Evolutionary conservation across 2,888 invertebrate species (phyloP), one percentile per base, ranked within the genome.

Genomic region (Pollenia amentaria): DNA sequence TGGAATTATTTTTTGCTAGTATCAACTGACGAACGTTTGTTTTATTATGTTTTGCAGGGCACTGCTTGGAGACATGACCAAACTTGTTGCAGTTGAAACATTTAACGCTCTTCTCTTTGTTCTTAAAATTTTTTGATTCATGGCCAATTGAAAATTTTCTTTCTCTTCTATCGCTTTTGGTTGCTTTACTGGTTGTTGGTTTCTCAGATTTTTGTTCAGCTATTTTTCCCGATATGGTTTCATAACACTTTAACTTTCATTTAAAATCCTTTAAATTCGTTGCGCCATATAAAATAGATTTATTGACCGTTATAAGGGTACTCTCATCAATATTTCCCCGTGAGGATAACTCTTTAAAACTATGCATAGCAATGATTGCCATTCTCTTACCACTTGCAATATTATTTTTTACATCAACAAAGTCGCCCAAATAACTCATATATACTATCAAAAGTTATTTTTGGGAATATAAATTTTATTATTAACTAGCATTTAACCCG

Each of bases 301-400:
- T 87, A 12, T 88, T 87, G 3, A 62, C 16, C 21, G 57, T 40
- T 2, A 78, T 92, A 3, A 92, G 57, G 11, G 89, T 89, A 65
- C 88, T 90, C 44, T 90, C 89, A 87, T 93, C 92, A 29, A 93
- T 88, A 4, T 88, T 88, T 0, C 89, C 92, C 62, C 91, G 89
- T 12, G 89, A 86, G 21, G 91, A 92, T n/a, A 92, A 87, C 84
- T 93, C 92, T 84, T 90, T 90, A 91, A 93, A 93, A 12, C 44
- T 77, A 6, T 81, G 73, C 6, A 69, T 11, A 21, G 65, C 80
- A 10, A 42, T 46, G 12, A 80, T 18, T 38, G 40, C 62, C 29
- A 51, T 51, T 46, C 51, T 69, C 16, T 69, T 69, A 16, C n/a
- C n/a, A n/a, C n/a, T n/a, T n/a, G n/a, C n/a, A n/a, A n/a, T n/a